phyloP scores from a whole-genome alignment of 2,888 invertebrate species.

The Mythimna lalbum region DNA sequence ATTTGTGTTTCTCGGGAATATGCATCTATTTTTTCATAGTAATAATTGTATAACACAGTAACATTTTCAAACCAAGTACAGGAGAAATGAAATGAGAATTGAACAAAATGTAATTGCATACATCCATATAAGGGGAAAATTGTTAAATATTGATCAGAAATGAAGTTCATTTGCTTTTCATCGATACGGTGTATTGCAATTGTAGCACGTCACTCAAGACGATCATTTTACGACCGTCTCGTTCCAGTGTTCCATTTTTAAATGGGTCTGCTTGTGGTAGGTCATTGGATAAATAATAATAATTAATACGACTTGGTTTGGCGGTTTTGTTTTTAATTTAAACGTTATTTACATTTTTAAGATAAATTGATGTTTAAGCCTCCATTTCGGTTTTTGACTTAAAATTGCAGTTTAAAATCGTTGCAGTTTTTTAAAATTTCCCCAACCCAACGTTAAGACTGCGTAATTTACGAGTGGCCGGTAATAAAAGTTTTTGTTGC shows the following conservation, averaged over 20 bases:
- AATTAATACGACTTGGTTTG: constrained; percentile 23
- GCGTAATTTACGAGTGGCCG: constrained; percentile 87
- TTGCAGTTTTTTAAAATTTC: constrained; percentile 71
- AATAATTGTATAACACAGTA: constrained; percentile 12
- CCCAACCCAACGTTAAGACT: constrained; percentile 76
- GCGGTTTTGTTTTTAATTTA: neutral
- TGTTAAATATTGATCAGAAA: constrained; percentile 4
- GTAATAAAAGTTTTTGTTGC: constrained; percentile 89
- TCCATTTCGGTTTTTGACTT: constrained; percentile 13
- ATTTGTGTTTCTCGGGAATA: constrained; percentile 18
- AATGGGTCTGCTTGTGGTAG: constrained; percentile 88
- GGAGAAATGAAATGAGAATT: constrained; percentile 18
- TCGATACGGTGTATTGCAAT: constrained; percentile 57
- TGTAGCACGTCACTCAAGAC: constrained; percentile 74
- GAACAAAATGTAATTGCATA: constrained; percentile 14
- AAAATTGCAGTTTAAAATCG: constrained; percentile 63
- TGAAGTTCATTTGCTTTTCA: constrained; percentile 37
- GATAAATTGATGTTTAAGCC: neutral
- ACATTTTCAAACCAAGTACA: constrained; percentile 21
- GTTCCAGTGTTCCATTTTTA: constrained; percentile 87
- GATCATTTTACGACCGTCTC: constrained; percentile 87
- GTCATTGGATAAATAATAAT: constrained; percentile 79
- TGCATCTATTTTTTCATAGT: constrained; percentile 11
- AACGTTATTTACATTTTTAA: neutral
- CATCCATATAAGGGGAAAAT: constrained; percentile 1